These are phyloP conservation scores for Bettongia penicillata DNA, from an alignment of 2,113 vertebrate genomes.

Conservation along the genomic window DNA sequence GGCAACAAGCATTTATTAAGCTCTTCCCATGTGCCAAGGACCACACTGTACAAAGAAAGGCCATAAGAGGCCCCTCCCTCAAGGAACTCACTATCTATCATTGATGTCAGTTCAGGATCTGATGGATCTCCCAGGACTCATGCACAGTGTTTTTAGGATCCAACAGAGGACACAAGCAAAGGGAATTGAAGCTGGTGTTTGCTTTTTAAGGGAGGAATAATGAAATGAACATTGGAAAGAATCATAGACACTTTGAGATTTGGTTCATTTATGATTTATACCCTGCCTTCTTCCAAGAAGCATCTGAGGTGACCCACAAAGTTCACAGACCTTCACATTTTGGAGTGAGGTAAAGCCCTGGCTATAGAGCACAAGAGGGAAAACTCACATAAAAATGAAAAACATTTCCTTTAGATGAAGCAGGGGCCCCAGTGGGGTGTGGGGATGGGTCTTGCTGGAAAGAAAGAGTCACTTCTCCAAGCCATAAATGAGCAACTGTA, in stretches of 20 bases:
- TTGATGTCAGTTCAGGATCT: not conserved
- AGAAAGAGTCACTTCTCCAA: slow-evolving; percentile 11
- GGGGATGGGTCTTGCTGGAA: not conserved
- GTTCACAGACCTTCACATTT: not conserved
- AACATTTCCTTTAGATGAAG: not conserved
- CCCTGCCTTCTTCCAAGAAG: not conserved
- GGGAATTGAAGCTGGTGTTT: not conserved
- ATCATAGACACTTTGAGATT: not conserved
- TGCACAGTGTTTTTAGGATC: not conserved
- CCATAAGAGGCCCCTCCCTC: not conserved
- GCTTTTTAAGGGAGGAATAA: slow-evolving; percentile 8
- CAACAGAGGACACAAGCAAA: not conserved
- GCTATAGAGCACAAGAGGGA: not conserved
- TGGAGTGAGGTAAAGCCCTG: not conserved
- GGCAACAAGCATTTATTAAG: not conserved
- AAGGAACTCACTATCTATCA: not conserved
- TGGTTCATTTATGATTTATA: not conserved
- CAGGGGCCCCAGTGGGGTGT: not conserved
- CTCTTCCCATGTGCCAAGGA: not conserved
- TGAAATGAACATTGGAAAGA: not conserved
- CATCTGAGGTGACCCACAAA: not conserved
- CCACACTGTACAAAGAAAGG: not conserved
- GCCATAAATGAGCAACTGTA: not conserved
- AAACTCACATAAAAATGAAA: not conserved
- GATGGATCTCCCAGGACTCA: not conserved